Conservation (phyloP, 2,797 vertebrate species). For the Vultur gryphus region DNA sequence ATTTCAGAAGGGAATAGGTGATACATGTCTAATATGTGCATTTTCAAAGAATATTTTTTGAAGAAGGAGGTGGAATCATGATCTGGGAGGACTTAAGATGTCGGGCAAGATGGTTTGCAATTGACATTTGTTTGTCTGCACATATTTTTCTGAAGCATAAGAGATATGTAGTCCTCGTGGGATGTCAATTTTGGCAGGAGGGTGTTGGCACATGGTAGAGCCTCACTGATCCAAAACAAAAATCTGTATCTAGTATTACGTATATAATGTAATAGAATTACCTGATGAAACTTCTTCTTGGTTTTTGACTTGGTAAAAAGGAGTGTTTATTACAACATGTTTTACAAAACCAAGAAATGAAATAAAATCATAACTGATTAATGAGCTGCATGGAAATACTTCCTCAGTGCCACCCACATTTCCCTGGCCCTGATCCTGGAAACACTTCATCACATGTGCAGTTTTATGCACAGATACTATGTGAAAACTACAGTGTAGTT, state of each 20-base stretch:
- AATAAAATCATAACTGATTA: constrained; percentile 62
- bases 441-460: constrained; percentile 61
- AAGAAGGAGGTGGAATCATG: background rate
- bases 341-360: constrained; percentile 51
- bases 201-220: background rate
- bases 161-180: background rate
- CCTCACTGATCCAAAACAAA: constrained; percentile 17
- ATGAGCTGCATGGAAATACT: constrained; percentile 61
- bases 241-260: constrained; percentile 22
- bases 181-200: constrained; percentile 51
- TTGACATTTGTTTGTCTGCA: constrained; percentile 27
- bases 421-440: constrained; percentile 63
- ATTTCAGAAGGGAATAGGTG: background rate
- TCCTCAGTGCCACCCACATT: constrained; percentile 65
- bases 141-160: constrained; percentile 22
- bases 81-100: background rate
- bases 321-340: constrained; percentile 53
- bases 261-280: constrained; percentile 48
- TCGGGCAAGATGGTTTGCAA: background rate
- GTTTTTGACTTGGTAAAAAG: constrained; percentile 21
- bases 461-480: constrained; percentile 46
- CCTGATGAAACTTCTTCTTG: constrained; percentile 42
- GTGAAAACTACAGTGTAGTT: constrained; percentile 50
- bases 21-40: background rate
- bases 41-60: background rate